Percentiles rank a stretch among this genome's conserved stretches.
Conservation (phyloP, 2,888 invertebrate genomes). For the Eucriotettix oculatus region DNA sequence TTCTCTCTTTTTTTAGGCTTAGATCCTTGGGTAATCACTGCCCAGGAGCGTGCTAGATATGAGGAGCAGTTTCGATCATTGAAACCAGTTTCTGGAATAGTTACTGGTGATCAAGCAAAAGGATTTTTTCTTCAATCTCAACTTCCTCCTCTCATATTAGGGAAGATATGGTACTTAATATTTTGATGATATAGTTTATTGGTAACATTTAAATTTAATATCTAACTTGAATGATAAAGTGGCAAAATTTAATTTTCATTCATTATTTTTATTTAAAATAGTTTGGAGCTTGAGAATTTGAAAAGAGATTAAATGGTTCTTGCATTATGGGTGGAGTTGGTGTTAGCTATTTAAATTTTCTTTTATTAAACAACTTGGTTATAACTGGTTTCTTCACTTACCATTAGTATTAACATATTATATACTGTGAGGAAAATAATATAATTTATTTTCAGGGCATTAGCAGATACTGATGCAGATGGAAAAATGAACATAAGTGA, state of each 20-base stretch:
- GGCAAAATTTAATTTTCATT: too few species aligned
- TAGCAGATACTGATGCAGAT: slow-evolving; percentile 92
- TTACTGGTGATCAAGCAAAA: slow-evolving; percentile 88
- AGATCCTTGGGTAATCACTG: slow-evolving; percentile 80
- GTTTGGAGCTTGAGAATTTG: too few species aligned
- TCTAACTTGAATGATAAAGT: too few species aligned
- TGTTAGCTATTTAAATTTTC: too few species aligned
- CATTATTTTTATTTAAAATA: too few species aligned
- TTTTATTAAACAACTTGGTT: not conserved
- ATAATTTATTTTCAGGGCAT: slow-evolving; percentile 36
- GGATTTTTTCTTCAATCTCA: slow-evolving; percentile 85
- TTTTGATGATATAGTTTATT: not conserved
- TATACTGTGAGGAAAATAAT: too few species aligned
- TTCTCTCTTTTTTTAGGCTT: slow-evolving; percentile 5
- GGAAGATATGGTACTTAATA: slow-evolving; percentile 75
- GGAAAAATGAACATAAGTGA: slow-evolving; percentile 92
- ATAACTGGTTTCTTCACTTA: too few species aligned
- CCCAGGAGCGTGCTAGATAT: slow-evolving; percentile 74
- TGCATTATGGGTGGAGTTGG: too few species aligned
- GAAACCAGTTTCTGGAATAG: slow-evolving; percentile 69
- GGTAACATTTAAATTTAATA: not conserved
- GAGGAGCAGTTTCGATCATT: slow-evolving; percentile 81
- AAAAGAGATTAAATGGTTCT: too few species aligned
- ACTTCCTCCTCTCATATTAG: slow-evolving; percentile 72
- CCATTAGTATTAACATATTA: too few species aligned